Base-by-base conservation (phyloP, 92 coral and sea anemone species). In the Epizoanthus scotinus region DNA sequence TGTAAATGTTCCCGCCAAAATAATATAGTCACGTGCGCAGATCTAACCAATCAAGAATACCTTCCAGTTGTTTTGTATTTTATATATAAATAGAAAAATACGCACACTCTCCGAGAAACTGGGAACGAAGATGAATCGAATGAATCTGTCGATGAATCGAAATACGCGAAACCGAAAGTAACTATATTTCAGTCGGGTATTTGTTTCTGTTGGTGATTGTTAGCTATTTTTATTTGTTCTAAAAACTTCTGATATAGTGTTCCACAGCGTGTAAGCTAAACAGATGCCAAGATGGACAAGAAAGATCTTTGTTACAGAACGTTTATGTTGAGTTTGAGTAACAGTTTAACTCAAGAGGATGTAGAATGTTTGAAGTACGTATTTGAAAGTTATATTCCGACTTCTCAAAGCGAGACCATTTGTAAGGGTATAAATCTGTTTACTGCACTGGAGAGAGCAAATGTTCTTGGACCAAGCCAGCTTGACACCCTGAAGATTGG, bases 1-100 rank as follows among this genome's bases (percentile, higher is more conserved):
- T 89, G 88, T 68, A 61, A 67, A 81, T 59, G 62, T 63, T 87
- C 94, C 94, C 94, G 94, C 94, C 94, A 90, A 84, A 87, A 27
- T 20, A 54, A 29, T 19, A 38, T 29, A 0, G 27, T 66, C 92
- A 89, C 90, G 90, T 89, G 90, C 65, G 50, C 21, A 38, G 19
- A 24, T 5, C 8, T 62, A 25, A 4, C 82, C 34, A 40, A 64
- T 63, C 40, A 52, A 25, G n/a, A n/a, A n/a, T n/a, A n/a, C n/a
- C n/a, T n/a, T n/a, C n/a, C n/a, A n/a, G n/a, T n/a, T n/a, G n/a
- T n/a, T n/a, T n/a, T n/a, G n/a, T n/a, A n/a, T n/a, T n/a, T n/a
- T n/a, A n/a, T n/a, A n/a, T n/a, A n/a, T n/a, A n/a, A n/a, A n/a
- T n/a, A 63, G 73, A 83, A 53, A 60, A 31, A 14, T 74, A 7